Evolutionary conservation across 2,888 invertebrate genomes (phyloP).

Genomic region (Rugalucina vietnamica): DNA sequence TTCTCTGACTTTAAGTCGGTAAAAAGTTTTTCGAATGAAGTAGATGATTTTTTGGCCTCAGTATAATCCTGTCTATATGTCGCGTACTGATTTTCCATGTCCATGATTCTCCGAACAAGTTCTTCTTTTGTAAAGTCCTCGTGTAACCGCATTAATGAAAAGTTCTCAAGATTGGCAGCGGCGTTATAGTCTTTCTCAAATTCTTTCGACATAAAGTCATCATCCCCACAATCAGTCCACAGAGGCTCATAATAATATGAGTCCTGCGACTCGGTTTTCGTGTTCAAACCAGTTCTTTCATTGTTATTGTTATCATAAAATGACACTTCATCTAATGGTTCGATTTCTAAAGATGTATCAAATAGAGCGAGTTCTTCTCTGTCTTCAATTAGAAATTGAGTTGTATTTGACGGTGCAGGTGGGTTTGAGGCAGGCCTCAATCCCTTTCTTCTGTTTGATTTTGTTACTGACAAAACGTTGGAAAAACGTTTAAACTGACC

Average conservation of each 20-base stretch:
- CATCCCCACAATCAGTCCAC: not conserved
- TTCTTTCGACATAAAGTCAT: slow-evolving; percentile 49
- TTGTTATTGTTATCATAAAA: no score
- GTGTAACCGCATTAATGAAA: not conserved
- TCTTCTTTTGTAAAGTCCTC: slow-evolving; percentile 9
- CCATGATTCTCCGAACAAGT: slow-evolving; percentile 25
- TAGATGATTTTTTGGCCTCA: not conserved
- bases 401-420: slow-evolving; percentile 74
- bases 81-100: slow-evolving; percentile 17
- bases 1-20: slow-evolving; percentile 38
- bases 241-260: not conserved
- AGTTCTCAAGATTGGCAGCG: not conserved
- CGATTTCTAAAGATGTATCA: not conserved
- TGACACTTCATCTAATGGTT: no score
- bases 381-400: slow-evolving; percentile 73
- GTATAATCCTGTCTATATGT: no score
- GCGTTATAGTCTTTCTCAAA: slow-evolving; percentile 52
- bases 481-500: not conserved
- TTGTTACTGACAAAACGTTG: not conserved
- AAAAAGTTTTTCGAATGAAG: not conserved
- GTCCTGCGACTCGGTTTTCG: no score
- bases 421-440: slow-evolving; percentile 67
- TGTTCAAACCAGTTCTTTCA: no score
- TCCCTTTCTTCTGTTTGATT: not conserved
- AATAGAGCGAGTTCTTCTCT: slow-evolving; percentile 18